phyloP scores from a whole-genome alignment of 2,113 vertebrate genomes.

The Monopterus albus region DNA sequence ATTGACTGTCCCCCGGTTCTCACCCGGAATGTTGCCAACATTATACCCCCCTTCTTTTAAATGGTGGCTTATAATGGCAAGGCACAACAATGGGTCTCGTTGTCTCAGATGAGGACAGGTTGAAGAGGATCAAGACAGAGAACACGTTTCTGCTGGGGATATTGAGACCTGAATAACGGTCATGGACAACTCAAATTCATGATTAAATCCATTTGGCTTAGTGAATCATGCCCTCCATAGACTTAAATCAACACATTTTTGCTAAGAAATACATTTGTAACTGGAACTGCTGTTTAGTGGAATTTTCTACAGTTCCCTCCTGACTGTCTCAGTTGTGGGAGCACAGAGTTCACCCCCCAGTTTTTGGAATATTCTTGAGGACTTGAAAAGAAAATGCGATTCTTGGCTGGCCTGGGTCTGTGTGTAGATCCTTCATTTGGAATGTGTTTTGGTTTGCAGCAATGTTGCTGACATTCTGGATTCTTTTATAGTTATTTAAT shows the following conservation, averaged over 20 bases:
- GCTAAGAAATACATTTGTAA: not conserved
- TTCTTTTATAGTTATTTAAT: constrained; percentile 5
- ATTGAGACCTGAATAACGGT: not conserved
- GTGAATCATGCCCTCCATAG: not conserved
- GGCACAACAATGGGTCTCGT: constrained; percentile 6
- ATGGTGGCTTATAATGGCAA: not conserved
- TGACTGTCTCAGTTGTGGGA: constrained; percentile 6
- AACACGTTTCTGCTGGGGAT: not conserved
- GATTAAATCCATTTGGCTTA: not conserved
- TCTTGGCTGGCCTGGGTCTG: constrained; percentile 23
- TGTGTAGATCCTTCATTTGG: constrained; percentile 22
- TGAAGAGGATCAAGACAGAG: constrained; percentile 22
- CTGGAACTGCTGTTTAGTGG: constrained; percentile 6
- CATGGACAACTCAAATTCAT: not conserved
- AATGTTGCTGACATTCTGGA: constrained; percentile 27
- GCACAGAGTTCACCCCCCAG: constrained; percentile 10
- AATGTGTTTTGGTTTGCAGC: constrained; percentile 30
- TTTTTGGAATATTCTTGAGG: constrained; percentile 33
- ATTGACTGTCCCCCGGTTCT: constrained; percentile 5
- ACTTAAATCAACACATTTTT: constrained; percentile 1
- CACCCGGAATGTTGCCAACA: not conserved
- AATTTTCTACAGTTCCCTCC: constrained; percentile 14
- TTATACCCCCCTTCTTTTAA: constrained; percentile 3
- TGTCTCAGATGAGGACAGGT: constrained; percentile 15
- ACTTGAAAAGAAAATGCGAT: constrained; percentile 61